Base-by-base conservation (phyloP, 1,140 invertebrate species). In the Solenopsis invicta region DNA sequence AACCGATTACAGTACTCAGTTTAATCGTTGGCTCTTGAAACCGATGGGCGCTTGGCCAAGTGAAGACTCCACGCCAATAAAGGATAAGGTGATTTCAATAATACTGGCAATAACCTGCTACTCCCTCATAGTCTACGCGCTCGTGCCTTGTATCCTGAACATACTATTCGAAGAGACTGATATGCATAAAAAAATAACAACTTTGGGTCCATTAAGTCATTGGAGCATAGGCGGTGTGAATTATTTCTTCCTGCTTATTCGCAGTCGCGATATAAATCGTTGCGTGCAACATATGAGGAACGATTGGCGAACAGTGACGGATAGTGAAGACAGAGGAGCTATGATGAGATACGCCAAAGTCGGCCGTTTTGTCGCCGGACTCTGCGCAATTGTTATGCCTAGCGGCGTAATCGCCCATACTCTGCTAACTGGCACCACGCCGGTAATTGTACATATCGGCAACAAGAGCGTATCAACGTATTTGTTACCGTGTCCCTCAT, bases 341-440 rank as follows among this genome's bases (percentile, higher is more conserved):
- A 91, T 92, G 89, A 2, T 84, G 24, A 76, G 10, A 9, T 84
- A 84, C 45, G 85, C 85, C 1, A 71, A 71, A 34, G 3, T 86
- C 4, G 90, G 86, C 4, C 82, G 88, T 2, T 71, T 69, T 12
- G 48, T 91, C 2, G 86, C 86, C 4, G 69, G 52, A 2, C 24
- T 90, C 6, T 89, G 86, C 69, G 88, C 85, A 37, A 3, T 75
- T 3, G 89, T 84, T 29, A 89, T 91, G 87, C 87, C 87, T 48
- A 45, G 77, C n/a, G 74, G 87, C 4, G 82, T 74, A 8, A 56
- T 88, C 34, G 74, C 75, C 8, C 89, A 87, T n/a, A 88, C 21
- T 29, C 12, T 86, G 5, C 16, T 86, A 0, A n/a, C 13, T 0
- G 85, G 85, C 4, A 54, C 50, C 10, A 64, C 21, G 1, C 61